Evolutionary conservation across 1,140 invertebrate species (phyloP), one percentile per base, ranked within the genome.

Genomic region (Ostrea denselamellosa): DNA sequence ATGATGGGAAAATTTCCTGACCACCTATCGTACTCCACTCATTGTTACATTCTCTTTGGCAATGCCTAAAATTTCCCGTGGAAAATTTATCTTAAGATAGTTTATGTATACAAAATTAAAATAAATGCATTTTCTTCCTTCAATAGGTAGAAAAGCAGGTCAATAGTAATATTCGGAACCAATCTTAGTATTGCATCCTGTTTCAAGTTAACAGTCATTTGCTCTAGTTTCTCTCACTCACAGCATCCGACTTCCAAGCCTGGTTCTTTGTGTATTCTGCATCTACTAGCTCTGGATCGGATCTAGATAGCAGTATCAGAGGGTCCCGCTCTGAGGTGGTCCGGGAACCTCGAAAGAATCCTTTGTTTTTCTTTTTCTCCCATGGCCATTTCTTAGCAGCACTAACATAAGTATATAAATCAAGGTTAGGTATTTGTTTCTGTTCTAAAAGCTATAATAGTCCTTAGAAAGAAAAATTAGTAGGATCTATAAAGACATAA

Each of bases 241-340:
- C 93, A 53, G 87, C 93, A 83, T 98, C 96, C 53, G 98, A 99
- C 94, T 98, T 99, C 98, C 98, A 99, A 0, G 98, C 98, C 96
- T 99, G 98, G 95, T 99, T 99, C 95, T 99, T 99, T 0, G 98
- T 99, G 94, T 99, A 99, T 89, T 97, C 96, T 10, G 98, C 98
- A 96, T 99, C 97, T 25, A 98, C 97, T 65, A 99, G 93, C 3
- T 98, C 95, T 19, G 98, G 97, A 71, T 96, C 94, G 68, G 96
- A 96, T 88, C 98, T 95, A 54, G 98, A 98, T 2, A 99, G 94
- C 65, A 98, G 94, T 86, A 99, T 95, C n/a, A 99, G 95, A 81
- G 97, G 96, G 95, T 99, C 98, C 89, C 98, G 95, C 94, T 99
- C 98, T 28, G 96, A 95, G 92, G 97, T 98, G 10, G 98, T 99